Evolutionary conservation across 2,888 invertebrate genomes (phyloP), one percentile per base, ranked within the genome.

Genomic region (Nysson spinosus): DNA sequence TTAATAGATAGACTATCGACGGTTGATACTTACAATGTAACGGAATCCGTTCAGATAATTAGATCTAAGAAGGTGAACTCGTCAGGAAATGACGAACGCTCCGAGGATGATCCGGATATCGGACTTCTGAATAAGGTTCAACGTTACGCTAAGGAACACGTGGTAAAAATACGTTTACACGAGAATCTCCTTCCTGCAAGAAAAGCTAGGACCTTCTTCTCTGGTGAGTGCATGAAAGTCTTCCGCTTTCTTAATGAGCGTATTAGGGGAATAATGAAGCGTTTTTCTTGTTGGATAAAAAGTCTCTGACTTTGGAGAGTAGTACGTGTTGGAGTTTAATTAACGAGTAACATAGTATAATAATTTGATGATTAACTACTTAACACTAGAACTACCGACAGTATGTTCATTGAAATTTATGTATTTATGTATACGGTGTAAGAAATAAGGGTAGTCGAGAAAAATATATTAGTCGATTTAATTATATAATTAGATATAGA

Each of bases 101-200:
- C 37, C 17, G 47, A 85, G 79, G 87, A 86, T 66, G 19, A 88
- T 87, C 47, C 89, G 89, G 74, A 57, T 26, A 89, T 89, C 43
- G 90, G 91, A 80, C 81, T 92, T 64, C 85, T 90, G 58, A 89
- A 90, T 69, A 91, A 90, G 79, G 85, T 92, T 30, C 89, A 91
- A 71, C 87, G 89, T 72, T 92, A 91, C 79, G 88, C 91, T 2
- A 88, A 90, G 46, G 90, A 88, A 50, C 93, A 91, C 85, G 90
- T 90, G 37, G 80, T 94, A 19, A 90, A 91, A 22, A 90, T 94
- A 5, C 91, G 92, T 78, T 80, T 94, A 43, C 92, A 93, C 0
- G 90, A 92, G 62, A 78, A 84, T 42, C 69, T 85, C 37, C 71
- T 80, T 22, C 64, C 77, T 39, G 71, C 79, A 24, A 72, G 75